A percentile compares a stretch with the other conserved stretches of the same genome.
phyloP scores from a whole-genome alignment of 2,113 vertebrate species.

The Xerus inauris region DNA sequence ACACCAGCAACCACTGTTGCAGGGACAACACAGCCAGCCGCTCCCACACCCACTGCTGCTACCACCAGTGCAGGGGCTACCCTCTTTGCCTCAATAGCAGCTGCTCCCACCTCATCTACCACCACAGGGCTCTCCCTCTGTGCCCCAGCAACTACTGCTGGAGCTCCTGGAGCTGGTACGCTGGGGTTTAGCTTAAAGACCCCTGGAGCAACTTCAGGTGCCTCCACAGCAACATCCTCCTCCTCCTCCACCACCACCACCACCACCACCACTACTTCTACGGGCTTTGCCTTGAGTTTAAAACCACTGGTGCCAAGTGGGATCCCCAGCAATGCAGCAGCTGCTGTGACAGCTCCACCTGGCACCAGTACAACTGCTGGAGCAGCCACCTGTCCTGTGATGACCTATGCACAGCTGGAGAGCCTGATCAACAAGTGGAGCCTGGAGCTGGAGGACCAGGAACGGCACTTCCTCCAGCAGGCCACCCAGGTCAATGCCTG shows the following conservation, averaged over 20 bases:
- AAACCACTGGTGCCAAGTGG: conserved; percentile 84
- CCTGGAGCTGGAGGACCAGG: conserved; percentile 97
- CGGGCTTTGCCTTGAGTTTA: conserved; percentile 88
- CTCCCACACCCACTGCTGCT: conserved; percentile 81
- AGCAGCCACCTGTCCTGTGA: conserved; percentile 81
- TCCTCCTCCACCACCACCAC: background rate
- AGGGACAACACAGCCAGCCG: conserved; percentile 69
- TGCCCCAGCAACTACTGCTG: conserved; percentile 67
- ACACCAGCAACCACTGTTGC: conserved; percentile 72
- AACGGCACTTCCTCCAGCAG: conserved; percentile 97
- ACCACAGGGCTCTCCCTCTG: conserved; percentile 70
- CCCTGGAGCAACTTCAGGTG: conserved; percentile 60
- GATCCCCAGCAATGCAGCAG: conserved; percentile 61
- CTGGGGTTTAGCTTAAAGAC: conserved; percentile 84
- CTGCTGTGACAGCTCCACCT: background rate
- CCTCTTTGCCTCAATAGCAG: conserved; percentile 78
- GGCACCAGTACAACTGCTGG: conserved; percentile 75
- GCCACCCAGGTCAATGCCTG: conserved; percentile 98
- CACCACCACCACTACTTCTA: background rate
- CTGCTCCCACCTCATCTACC: conserved; percentile 74
- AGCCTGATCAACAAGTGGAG: conserved; percentile 99
- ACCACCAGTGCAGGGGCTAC: conserved; percentile 78
- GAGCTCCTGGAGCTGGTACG: conserved; percentile 46
- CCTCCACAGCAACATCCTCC: conserved; percentile 37
- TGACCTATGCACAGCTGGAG: conserved; percentile 97